Percentiles rank a stretch among this genome's conserved stretches.
Conservation (phyloP, 2,113 vertebrate genomes). For the Tychaedon coryphoeus region DNA sequence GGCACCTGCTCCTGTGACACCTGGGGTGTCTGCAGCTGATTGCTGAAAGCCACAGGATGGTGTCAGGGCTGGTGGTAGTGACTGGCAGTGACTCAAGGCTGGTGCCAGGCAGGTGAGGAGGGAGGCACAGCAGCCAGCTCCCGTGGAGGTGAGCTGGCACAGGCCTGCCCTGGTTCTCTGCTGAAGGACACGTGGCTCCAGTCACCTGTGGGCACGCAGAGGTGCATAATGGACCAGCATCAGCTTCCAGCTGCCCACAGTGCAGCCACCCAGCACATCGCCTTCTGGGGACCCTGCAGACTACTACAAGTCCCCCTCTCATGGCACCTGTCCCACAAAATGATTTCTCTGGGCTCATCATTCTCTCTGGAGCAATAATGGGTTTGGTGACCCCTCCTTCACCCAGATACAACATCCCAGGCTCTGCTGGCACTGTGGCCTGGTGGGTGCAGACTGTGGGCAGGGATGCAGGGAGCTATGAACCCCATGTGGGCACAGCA, state of each 20-base stretch:
- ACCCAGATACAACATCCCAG: background rate
- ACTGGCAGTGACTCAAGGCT: background rate
- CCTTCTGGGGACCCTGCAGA: background rate
- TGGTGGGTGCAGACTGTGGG: fast-evolving
- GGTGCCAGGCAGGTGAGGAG: background rate
- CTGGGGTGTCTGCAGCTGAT: fast-evolving
- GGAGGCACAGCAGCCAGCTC: background rate
- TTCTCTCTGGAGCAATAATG: background rate
- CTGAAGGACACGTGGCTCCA: background rate
- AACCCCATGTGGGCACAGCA: background rate
- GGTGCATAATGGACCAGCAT: background rate
- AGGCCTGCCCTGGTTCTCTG: background rate
- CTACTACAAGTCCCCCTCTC: fast-evolving
- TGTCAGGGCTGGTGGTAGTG: fast-evolving
- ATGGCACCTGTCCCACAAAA: fast-evolving
- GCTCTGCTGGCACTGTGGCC: fast-evolving
- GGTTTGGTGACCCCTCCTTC: background rate
- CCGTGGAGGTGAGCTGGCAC: background rate
- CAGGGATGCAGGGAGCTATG: background rate
- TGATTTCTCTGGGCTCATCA: fast-evolving
- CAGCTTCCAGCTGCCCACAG: fast-evolving
- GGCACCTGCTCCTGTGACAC: background rate
- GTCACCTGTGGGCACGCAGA: fast-evolving
- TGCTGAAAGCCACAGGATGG: background rate
- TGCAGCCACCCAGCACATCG: fast-evolving